Evolutionary conservation across 2,888 invertebrate species (phyloP).

Genomic region (Protonemura montana): DNA sequence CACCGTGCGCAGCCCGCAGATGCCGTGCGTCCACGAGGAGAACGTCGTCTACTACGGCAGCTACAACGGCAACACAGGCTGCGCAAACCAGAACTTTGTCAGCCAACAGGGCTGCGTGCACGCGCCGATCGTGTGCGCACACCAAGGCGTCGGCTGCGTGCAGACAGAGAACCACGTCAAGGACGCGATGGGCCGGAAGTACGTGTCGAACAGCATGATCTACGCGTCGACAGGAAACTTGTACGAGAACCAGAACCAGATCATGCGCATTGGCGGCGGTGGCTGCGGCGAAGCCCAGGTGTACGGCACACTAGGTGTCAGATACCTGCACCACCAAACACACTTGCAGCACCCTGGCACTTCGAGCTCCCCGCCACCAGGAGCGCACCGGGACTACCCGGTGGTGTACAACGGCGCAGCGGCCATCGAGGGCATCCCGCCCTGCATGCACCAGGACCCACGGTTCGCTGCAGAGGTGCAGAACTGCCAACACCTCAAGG

Average conservation of each 20-base stretch:
- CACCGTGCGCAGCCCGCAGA: constrained; percentile 29
- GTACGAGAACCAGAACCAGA: constrained; percentile 48
- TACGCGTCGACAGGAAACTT: constrained; percentile 50
- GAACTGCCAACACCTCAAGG: constrained; percentile 17
- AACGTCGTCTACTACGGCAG: constrained; percentile 36
- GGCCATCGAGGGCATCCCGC: constrained; percentile 16
- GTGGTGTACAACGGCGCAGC: neutral
- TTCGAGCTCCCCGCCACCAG: constrained; percentile 42
- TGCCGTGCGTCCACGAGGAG: constrained; percentile 37
- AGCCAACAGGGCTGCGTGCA: constrained; percentile 13
- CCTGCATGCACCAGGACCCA: constrained; percentile 36
- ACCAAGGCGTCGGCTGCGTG: constrained; percentile 32
- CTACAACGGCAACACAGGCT: constrained; percentile 25
- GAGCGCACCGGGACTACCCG: constrained; percentile 25
- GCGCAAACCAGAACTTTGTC: constrained; percentile 29
- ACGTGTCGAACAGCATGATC: constrained; percentile 44
- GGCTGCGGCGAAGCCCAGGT: constrained; percentile 41
- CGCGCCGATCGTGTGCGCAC: constrained; percentile 7
- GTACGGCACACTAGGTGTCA: constrained; percentile 20
- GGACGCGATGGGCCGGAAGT: constrained; percentile 41
- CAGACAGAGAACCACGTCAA: constrained; percentile 36
- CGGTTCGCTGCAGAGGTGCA: constrained; percentile 31
- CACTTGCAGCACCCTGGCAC: constrained; percentile 44
- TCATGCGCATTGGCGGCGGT: constrained; percentile 46
- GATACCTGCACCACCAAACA: constrained; percentile 38